Conservation (phyloP, 2,113 vertebrate species). For the Sinocyclocheilus grahami region DNA sequence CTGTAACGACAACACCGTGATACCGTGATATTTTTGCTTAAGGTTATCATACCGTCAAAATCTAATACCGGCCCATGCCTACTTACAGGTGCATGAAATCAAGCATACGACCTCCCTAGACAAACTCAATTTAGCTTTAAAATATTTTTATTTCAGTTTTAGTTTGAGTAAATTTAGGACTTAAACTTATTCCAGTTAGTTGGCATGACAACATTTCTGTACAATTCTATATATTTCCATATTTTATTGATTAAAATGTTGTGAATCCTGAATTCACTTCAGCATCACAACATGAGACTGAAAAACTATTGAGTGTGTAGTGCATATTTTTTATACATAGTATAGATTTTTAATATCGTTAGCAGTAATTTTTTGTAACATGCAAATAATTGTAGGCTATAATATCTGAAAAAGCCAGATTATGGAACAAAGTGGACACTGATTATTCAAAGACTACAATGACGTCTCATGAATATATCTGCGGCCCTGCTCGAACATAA, state of each 20-base stretch:
- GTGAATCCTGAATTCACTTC: background rate
- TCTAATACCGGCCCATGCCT: no score
- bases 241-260: background rate
- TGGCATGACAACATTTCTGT: background rate
- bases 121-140: background rate
- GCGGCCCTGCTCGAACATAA: background rate
- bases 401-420: background rate
- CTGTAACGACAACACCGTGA: no score
- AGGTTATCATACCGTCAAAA: no score
- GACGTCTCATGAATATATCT: background rate
- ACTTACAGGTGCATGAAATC: no score
- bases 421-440: background rate
- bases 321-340: background rate
- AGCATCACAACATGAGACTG: background rate
- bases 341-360: background rate
- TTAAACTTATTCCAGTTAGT: background rate
- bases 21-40: no score
- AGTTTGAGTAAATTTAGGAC: background rate
- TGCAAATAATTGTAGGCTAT: background rate
- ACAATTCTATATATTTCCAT: no score
- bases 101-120: no score
- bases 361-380: background rate
- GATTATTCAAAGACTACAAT: background rate
- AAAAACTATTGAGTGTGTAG: background rate
- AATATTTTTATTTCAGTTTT: background rate